Evolutionary conservation across 2,113 vertebrate genomes (phyloP).

Genomic region (Sisor rabdophorus): DNA sequence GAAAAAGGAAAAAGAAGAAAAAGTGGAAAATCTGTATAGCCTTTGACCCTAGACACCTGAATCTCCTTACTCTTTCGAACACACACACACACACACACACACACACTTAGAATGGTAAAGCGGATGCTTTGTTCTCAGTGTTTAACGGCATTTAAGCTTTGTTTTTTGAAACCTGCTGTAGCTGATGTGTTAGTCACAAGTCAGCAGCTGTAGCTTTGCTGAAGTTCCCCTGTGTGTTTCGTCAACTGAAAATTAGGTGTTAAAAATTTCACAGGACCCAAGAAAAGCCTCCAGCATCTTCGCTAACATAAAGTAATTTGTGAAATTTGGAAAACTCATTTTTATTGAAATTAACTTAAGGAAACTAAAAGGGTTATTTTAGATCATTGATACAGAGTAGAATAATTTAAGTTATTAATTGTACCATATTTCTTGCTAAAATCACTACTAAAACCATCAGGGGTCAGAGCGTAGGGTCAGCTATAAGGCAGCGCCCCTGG

Average conservation of each 20-base stretch:
- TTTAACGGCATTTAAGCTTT: conserved; percentile 22
- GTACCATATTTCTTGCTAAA: no score
- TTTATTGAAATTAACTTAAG: conserved; percentile 5
- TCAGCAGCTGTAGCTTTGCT: conserved; percentile 24
- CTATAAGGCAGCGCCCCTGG: no score
- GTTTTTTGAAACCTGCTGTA: not conserved
- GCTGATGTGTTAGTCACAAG: conserved; percentile 23
- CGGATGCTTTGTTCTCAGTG: conserved; percentile 14
- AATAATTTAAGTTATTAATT: not conserved
- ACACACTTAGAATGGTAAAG: conserved; percentile 9
- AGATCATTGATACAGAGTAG: not conserved
- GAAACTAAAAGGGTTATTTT: not conserved
- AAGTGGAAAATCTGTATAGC: conserved; percentile 11
- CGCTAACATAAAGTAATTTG: conserved; percentile 10
- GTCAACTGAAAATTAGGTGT: conserved; percentile 24
- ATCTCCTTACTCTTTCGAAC: no score
- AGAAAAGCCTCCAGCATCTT: conserved; percentile 25
- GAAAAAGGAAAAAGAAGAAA: conserved; percentile 3
- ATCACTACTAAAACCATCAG: no score
- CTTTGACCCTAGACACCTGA: conserved; percentile 3
- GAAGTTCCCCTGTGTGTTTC: conserved; percentile 17
- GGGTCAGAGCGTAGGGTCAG: no score
- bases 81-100: not conserved
- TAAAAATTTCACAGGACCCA: conserved; percentile 23
- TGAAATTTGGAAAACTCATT: conserved; percentile 2